phyloP scores from a whole-genome alignment of 2,113 vertebrate genomes.

The Mastomys coucha region DNA sequence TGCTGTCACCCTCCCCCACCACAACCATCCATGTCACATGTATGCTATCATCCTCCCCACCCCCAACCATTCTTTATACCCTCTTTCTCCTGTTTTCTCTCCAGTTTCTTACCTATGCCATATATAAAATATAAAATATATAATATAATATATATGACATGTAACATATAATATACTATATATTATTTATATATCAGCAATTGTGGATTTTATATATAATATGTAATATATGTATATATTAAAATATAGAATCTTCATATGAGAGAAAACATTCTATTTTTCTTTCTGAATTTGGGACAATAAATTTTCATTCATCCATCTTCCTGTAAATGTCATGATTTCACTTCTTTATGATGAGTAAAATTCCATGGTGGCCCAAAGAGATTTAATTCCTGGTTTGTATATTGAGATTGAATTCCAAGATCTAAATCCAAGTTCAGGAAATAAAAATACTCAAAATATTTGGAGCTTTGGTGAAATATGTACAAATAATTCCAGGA shows the following conservation, averaged over 20 bases:
- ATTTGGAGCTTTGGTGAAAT: neutral
- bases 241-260: neutral
- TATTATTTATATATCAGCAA: neutral
- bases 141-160: too few relatives aligned
- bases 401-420: too few relatives aligned
- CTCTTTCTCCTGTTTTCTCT: neutral
- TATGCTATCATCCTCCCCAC: neutral
- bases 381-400: neutral
- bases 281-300: neutral
- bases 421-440: neutral
- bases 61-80: neutral
- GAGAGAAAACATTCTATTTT: neutral
- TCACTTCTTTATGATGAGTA: neutral
- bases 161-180: neutral
- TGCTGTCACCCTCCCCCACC: too few relatives aligned
- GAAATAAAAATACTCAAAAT: neutral
- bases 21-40: too few relatives aligned
- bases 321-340: neutral
- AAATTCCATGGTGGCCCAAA: neutral
- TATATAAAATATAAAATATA: neutral
- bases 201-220: neutral
- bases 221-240: neutral
- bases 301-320: neutral
- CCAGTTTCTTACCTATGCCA: neutral
- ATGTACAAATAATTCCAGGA: neutral